These are phyloP conservation scores for Tachina grossa DNA, from an alignment of 2,888 invertebrate species.

Conservation along the genomic window DNA sequence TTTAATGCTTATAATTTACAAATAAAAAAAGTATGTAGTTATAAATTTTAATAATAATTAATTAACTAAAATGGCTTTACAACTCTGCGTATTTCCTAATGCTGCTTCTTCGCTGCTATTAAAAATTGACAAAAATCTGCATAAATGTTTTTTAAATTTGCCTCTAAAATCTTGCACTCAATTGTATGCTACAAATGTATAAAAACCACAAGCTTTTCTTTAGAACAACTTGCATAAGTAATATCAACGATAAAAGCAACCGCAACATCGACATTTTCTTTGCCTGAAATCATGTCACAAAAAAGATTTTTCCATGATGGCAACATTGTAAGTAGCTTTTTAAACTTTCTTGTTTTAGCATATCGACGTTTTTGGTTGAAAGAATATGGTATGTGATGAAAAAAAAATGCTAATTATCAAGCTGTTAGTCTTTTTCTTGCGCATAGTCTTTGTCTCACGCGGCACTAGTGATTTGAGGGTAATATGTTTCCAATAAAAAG, in stretches of 20 bases:
- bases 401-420: neutral
- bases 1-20: constrained; percentile 25
- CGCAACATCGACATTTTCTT: constrained; percentile 54
- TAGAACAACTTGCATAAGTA: constrained; percentile 39
- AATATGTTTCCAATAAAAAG: too few species aligned
- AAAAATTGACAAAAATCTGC: constrained; percentile 44
- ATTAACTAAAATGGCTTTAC: constrained; percentile 43
- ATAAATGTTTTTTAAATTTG: constrained; percentile 40
- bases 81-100: constrained; percentile 35
- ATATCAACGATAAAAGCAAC: constrained; percentile 27
- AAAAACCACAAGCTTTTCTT: constrained; percentile 60
- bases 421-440: too few species aligned
- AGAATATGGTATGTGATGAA: neutral
- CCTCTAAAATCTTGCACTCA: constrained; percentile 51
- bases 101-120: constrained; percentile 19
- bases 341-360: neutral
- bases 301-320: constrained; percentile 72
- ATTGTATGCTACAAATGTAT: constrained; percentile 61
- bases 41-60: neutral
- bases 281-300: constrained; percentile 69
- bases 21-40: neutral
- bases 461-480: too few species aligned
- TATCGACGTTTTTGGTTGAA: neutral
- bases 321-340: constrained; percentile 71
- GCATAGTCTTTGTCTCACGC: too few species aligned